Evolutionary conservation across 2,797 vertebrate genomes (phyloP).

Genomic region (Falco concolor): DNA sequence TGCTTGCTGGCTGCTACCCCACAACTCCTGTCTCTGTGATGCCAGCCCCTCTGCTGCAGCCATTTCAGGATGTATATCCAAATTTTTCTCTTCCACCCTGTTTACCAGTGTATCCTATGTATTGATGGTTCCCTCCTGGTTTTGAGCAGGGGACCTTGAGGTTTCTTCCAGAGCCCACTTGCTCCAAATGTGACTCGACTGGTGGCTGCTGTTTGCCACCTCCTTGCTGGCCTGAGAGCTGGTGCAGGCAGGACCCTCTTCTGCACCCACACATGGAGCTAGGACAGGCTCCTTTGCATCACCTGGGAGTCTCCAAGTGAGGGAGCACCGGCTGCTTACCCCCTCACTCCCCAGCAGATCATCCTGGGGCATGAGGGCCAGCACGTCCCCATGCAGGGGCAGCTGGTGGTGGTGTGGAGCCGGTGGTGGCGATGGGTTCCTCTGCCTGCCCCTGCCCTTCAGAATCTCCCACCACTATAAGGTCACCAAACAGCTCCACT

Average conservation of each 20-base stretch:
- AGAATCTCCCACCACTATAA: not conserved
- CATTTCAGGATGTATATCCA: rapidly evolving
- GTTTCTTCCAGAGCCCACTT: not conserved
- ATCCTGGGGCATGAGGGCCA: not conserved
- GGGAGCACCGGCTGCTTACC: not conserved
- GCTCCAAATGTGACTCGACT: not conserved
- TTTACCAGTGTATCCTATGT: not conserved
- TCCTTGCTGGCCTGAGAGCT: not conserved
- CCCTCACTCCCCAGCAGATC: not conserved
- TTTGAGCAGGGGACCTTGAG: not conserved
- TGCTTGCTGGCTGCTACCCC: not conserved
- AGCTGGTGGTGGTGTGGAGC: not conserved
- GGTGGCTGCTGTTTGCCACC: not conserved
- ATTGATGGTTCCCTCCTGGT: no score
- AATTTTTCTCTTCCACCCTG: not conserved
- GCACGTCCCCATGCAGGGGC: no score
- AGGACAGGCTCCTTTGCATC: rapidly evolving
- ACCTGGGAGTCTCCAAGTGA: not conserved
- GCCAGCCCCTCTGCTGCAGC: not conserved
- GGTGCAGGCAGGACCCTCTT: not conserved
- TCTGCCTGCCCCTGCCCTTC: not conserved
- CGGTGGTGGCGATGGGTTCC: not conserved
- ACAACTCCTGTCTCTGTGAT: not conserved
- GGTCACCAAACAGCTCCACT: not conserved
- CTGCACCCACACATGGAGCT: rapidly evolving